Evolutionary conservation across 2,113 vertebrate genomes (phyloP), one percentile per base, ranked within the genome.

Genomic region (Xiphophorus couchianus): DNA sequence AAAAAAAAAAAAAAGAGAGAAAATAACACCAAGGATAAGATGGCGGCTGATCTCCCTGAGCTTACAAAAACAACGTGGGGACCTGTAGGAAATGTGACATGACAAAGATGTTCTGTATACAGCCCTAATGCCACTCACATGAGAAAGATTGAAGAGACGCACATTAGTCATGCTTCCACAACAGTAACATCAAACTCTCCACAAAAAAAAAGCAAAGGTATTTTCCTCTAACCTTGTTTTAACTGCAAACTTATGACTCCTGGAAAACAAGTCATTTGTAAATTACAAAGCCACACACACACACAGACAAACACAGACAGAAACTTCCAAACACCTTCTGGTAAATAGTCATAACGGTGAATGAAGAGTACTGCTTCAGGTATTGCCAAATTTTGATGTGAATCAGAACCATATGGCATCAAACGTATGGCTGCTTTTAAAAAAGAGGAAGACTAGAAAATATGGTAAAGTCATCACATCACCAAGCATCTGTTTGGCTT

Each of bases 41-140:
- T 86, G 92, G 89, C 83, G 77, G 86, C 90, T 91, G 88, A 85
- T 93, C 93, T 95, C 94, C 94, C 94, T 95, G 94, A 95, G 94
- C 89, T 91, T 94, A 87, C 93, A 86, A 93, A 92, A 86, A 92
- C 82, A 90, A 90, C 4, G 69, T 83, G 83, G 89, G 51, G 84
- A 92, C 84, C 81, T 88, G 87, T 74, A 77, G 80, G 82, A 71
- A 78, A 90, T 70, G 64, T 82, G 75, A 91, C 51, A 58, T 58
- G 51, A 58, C 51, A 11, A 85, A 88, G 83, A 90, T 82, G 76
- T 80, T 87, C 80, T 90, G 84, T 90, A 88, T 85, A 89, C 72
- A 91, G 87, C 87, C 86, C 89, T 84, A 92, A 92, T 84, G 85
- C 86, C 88, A 86, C 82, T 83, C 64, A 74, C 76, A 90, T 66